A percentile compares a stretch with the other conserved stretches of the same genome.
Evolutionary conservation across 2,113 vertebrate species (phyloP).

Genomic region (Pagrus major): DNA sequence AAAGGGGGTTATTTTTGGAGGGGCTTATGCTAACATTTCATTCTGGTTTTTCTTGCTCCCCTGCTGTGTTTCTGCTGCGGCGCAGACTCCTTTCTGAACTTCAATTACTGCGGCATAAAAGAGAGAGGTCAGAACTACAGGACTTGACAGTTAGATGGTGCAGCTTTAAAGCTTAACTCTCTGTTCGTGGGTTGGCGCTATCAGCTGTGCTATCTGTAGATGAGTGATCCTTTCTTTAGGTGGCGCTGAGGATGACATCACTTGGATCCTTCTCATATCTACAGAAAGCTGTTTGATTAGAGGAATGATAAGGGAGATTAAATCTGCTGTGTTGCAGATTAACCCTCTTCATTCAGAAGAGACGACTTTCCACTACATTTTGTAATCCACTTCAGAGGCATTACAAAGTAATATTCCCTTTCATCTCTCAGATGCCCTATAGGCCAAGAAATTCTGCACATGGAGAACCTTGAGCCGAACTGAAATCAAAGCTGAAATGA

Average conservation of each 20-base stretch:
- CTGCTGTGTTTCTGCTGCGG: conserved; percentile 21
- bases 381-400: conserved; percentile 63
- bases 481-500: conserved; percentile 35
- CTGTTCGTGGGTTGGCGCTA: not conserved
- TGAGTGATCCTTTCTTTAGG: conserved; percentile 4
- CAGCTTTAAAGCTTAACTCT: conserved; percentile 12
- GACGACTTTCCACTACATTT: conserved; percentile 38
- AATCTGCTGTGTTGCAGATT: conserved; percentile 63
- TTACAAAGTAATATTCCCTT: conserved; percentile 49
- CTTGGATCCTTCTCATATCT: conserved; percentile 20
- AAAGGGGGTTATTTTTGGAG: conserved; percentile 33
- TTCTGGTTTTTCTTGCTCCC: conserved; percentile 9
- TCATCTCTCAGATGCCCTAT: conserved; percentile 42
- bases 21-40: not conserved
- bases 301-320: conserved; percentile 60
- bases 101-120: conserved; percentile 29
- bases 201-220: conserved; percentile 15
- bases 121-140: conserved; percentile 7
- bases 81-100: conserved; percentile 3
- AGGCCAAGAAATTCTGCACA: conserved; percentile 26
- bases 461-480: conserved; percentile 7
- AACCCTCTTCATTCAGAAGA: conserved; percentile 51
- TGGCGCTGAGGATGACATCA: conserved; percentile 12
- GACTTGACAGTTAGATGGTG: not conserved
- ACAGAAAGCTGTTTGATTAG: conserved; percentile 58